These are phyloP conservation scores for Notothenia coriiceps DNA, from an alignment of 2,113 vertebrate genomes.

Conservation along the genomic window DNA sequence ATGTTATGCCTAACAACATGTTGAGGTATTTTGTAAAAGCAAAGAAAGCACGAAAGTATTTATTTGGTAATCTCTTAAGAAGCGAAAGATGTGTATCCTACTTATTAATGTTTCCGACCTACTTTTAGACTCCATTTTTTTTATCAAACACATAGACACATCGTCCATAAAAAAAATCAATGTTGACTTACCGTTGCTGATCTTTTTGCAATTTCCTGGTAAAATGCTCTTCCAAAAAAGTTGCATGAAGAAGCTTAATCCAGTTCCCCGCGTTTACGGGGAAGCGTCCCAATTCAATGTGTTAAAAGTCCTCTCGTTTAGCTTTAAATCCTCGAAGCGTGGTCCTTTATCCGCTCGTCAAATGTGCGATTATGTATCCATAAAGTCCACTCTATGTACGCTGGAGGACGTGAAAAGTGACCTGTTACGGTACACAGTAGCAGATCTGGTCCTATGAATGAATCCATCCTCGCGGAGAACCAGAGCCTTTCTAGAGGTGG, in stretches of 20 bases:
- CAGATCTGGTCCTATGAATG: slow-evolving; percentile 91
- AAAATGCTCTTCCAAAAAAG: slow-evolving; percentile 85
- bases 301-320: slow-evolving; percentile 43
- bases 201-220: slow-evolving; percentile 69
- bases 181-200: slow-evolving; percentile 68
- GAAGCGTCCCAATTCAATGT: slow-evolving; percentile 54
- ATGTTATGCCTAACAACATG: too few species aligned
- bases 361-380: slow-evolving; percentile 77
- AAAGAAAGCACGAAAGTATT: neutral
- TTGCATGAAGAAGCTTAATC: slow-evolving; percentile 87
- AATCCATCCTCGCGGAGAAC: slow-evolving; percentile 78
- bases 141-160: neutral
- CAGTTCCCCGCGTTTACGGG: slow-evolving; percentile 65
- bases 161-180: neutral
- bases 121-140: neutral
- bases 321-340: slow-evolving; percentile 56
- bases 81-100: neutral
- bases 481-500: slow-evolving; percentile 77
- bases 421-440: slow-evolving; percentile 66
- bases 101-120: slow-evolving; percentile 31
- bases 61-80: neutral
- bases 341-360: slow-evolving; percentile 23
- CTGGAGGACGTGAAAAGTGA: slow-evolving; percentile 42
- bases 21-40: neutral
- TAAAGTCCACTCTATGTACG: slow-evolving; percentile 65